Base-by-base conservation (phyloP, 2,113 vertebrate species). In the Ceyx margarethae region DNA sequence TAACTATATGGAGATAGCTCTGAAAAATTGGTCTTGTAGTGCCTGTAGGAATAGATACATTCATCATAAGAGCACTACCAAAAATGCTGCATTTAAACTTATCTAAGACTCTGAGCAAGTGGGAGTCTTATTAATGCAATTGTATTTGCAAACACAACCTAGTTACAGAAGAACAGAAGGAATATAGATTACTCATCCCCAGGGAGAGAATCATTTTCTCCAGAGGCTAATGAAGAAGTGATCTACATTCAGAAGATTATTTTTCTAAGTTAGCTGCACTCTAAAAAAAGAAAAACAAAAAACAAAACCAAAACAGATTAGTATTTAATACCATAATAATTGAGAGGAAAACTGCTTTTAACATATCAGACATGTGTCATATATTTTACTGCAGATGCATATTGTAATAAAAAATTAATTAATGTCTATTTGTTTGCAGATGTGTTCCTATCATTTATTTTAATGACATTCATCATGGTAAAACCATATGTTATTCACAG, bases 131-230 rank as follows among this genome's bases (percentile, higher is more conserved):
- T 90, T 96, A 94, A 94, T 94, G 83, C 60, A 90, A 90, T 77
- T 93, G 74, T 93, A 93, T 95, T 93, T 91, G 91, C 86, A 95
- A 91, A 92, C 91, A 88, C 76, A 85, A 78, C 88, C 84, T 95
- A 83, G 91, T 93, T 95, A 89, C 43, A 73, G 62, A 67, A 85
- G 65, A 95, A 89, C 7, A 2, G 76, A 94, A 96, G 54, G 74
- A 89, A 68, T 93, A 91, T 43, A 89, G 61, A 95, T 87, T 91
- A 74, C 40, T 72, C 60, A 64, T 77, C 82, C 13, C 26, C 42
- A 65, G 73, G 22, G 73, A 89, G 18, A 77, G 48, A 85, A 57
- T 58, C 42, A 85, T 92, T 92, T 92, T 89, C 83, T 95, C 85
- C 62, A 71, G 87, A 89, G 80, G 64, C 31, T 91, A 90, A 90